Evolutionary conservation across 2,797 vertebrate species (phyloP), one percentile per base, ranked within the genome.

Genomic region (Bufotes viridis): DNA sequence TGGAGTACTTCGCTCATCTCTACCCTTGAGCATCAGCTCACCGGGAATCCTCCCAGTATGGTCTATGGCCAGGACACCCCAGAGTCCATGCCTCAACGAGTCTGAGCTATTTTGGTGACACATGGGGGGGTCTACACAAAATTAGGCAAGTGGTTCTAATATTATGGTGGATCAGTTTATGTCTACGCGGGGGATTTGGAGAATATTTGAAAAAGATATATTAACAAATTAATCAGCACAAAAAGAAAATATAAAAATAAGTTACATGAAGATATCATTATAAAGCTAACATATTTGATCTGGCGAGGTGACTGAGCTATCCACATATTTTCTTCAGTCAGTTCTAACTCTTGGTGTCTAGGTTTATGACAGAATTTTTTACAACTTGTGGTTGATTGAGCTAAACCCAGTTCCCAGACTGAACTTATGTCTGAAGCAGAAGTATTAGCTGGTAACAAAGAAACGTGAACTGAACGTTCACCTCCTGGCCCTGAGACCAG

Each of bases 391-490:
- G 53, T 58, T 79, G 17, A 20, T 57, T 60, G 61, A 67, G n/a
- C 11, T 69, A 67, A 86, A 57, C 42, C 49, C 17, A 79, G 69
- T 75, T 79, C 63, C 84, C 26, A 22, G n/a, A 86, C 26, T 86
- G 34, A 86, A 78, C 49, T 34, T 18, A 34, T 57, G n/a, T 51
- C 49, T 83, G 63, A 75, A 18, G 70, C 51, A 78, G 42, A 74
- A 55, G 49, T 57, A 86, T 86, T 79, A 86, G 61, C 61, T 57
- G n/a, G 20, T 78, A 78, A 86, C 82, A 86, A 65, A 79, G 74
- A 65, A 86, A 86, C 34, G n/a, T 86, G 61, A 79, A 86, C 84
- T 86, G n/a, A 86, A 69, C 70, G 69, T n/a, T n/a, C 61, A 75
- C 84, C 84, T 79, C 53, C 2, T 63, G 80, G 34, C 20, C 51